These are phyloP conservation scores for Delia radicum DNA, from an alignment of 1,140 invertebrate species.

Conservation along the genomic window DNA sequence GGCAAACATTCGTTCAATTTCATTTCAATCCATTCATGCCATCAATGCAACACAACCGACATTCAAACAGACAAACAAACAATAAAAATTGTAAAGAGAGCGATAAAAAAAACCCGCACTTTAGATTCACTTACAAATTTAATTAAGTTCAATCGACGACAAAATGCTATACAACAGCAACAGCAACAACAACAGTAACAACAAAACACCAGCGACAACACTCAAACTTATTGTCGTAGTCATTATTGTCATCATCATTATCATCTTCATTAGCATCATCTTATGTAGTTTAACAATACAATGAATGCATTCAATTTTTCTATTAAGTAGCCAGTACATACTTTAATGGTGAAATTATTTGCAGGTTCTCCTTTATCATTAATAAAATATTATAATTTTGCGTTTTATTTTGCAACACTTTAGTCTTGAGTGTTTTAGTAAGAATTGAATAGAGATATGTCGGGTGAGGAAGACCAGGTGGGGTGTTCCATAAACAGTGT, in stretches of 20 bases:
- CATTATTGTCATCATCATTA: slow-evolving; percentile 8
- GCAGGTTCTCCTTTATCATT: background rate
- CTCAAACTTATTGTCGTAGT: slow-evolving; percentile 11
- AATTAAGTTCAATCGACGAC: slow-evolving; percentile 53
- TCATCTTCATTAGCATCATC: background rate
- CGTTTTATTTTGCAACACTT: background rate
- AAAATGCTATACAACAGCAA: slow-evolving; percentile 3
- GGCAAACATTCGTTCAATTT: slow-evolving; percentile 22
- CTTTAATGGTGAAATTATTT: background rate
- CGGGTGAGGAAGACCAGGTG: too few species aligned
- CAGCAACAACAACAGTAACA: background rate
- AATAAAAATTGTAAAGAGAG: background rate
- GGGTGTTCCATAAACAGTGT: too few species aligned
- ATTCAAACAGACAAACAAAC: background rate
- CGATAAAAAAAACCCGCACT: slow-evolving; percentile 39
- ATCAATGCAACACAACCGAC: background rate
- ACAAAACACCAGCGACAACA: too few species aligned
- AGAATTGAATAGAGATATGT: too few species aligned
- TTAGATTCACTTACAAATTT: slow-evolving; percentile 56
- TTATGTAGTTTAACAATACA: background rate
- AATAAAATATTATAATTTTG: background rate
- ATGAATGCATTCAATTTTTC: background rate
- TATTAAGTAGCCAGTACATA: background rate
- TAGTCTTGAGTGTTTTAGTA: background rate
- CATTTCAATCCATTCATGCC: background rate